Evolutionary conservation across 2,113 vertebrate species (phyloP), one percentile per base, ranked within the genome.

Genomic region (Cepphus grylle): DNA sequence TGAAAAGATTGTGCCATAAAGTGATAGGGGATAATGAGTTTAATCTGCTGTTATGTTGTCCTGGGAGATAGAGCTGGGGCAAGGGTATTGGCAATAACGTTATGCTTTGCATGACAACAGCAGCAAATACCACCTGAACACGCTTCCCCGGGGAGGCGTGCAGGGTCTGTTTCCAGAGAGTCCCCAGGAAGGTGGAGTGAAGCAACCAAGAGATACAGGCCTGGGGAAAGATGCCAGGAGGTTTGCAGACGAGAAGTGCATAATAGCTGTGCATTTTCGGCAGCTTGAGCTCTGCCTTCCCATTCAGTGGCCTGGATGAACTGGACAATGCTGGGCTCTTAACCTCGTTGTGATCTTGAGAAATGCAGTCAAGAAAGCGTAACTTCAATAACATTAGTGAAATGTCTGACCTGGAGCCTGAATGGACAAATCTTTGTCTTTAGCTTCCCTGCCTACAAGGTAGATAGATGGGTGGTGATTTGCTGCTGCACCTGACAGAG

Each of bases 1-100:
- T 97, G 62, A 97, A 97, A 96, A 96, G 86, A 92, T 61, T 82
- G 77, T 74, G 61, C 84, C 67, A 77, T 95, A 78, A 94, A 94
- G 73, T 85, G 83, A 82, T 91, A 85, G 56, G n/a, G 70, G 49
- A 92, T 96, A 96, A 97, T 91, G 81, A 93, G 79, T 84, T 94
- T 97, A 82, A 82, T 94, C 56, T 89, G 58, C 71, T 85, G 5
- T 92, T 83, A 42, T 56, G 56, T 85, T 88, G 72, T 91, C 66
- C 53, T 79, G 95, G 86, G 95, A 96, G 79, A 69, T 6, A 71
- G 49, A 94, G 55, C 47, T 76, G 70, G 88, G 88, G 29, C 85
- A 87, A 43, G 74, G 27, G 29, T 93, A 70, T 73, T 90, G 58
- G 56, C 88, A 90, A 22, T 85, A 76, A 49, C 2, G 0, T 72